Percentiles rank a stretch among this genome's conserved stretches.
These are phyloP conservation scores for Oncopodura yosiiana DNA, from an alignment of 1,140 invertebrate species.

Conservation along the genomic window DNA sequence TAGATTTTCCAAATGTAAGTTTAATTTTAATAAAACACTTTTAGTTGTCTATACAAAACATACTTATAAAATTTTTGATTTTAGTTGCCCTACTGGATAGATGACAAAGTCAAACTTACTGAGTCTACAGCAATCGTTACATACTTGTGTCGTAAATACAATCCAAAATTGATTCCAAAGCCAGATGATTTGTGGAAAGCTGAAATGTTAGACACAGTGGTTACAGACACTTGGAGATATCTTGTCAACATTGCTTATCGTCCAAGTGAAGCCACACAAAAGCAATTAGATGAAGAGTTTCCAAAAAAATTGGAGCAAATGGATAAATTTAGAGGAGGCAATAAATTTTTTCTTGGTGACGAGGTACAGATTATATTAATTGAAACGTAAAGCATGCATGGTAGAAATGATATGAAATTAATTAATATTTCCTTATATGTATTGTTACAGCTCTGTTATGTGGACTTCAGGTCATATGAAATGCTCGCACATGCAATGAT, in stretches of 20 bases:
- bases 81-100: conserved; percentile 11
- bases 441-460: no score
- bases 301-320: conserved; percentile 2
- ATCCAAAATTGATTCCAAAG: background rate
- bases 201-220: background rate
- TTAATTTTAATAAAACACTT: background rate
- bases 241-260: background rate
- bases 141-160: background rate
- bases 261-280: no score
- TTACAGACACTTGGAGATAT: background rate
- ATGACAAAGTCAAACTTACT: conserved; percentile 5
- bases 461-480: no score
- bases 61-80: background rate
- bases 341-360: conserved; percentile 5
- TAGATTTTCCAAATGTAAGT: conserved; percentile 13
- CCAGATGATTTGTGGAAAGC: background rate
- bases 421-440: no score
- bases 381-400: no score
- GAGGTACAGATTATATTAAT: no score
- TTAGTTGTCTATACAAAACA: background rate
- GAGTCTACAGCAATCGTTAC: conserved; percentile 5
- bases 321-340: background rate
- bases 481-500: no score
- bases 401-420: no score
- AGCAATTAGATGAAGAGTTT: no score